These are phyloP conservation scores for Ciconia boyciana DNA, from an alignment of 2,113 vertebrate genomes.

Conservation along the genomic window DNA sequence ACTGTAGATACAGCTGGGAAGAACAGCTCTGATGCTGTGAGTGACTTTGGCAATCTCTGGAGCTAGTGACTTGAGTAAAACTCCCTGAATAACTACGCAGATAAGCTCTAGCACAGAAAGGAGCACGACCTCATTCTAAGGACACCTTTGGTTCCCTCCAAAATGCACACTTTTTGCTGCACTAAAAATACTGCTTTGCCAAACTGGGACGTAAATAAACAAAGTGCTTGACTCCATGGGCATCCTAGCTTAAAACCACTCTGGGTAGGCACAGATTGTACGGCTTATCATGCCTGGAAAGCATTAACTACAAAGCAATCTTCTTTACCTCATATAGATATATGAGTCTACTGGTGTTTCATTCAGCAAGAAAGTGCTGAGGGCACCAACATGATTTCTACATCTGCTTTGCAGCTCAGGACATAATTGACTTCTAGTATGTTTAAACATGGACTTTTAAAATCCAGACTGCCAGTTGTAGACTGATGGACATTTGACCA, in stretches of 20 bases:
- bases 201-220: neutral
- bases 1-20: neutral
- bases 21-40: neutral
- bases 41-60: neutral
- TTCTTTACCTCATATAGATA: neutral
- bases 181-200: neutral
- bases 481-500: slow-evolving; percentile 3
- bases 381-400: neutral
- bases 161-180: neutral
- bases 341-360: neutral
- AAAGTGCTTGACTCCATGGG: neutral
- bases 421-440: slow-evolving; percentile 6
- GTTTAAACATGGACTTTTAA: slow-evolving; percentile 9
- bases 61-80: neutral
- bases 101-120: neutral
- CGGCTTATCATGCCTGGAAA: neutral
- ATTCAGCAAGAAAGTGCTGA: slow-evolving; percentile 1
- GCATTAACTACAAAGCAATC: neutral
- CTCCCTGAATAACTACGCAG: neutral
- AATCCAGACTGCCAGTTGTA: slow-evolving; percentile 11
- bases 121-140: neutral
- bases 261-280: neutral
- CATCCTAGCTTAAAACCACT: neutral
- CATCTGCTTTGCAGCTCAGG: neutral
- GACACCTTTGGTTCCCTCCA: neutral